Percentiles rank a stretch among this genome's conserved stretches.
phyloP scores from a whole-genome alignment of 2,888 invertebrate genomes.

The Neoitamus cyanurus region DNA sequence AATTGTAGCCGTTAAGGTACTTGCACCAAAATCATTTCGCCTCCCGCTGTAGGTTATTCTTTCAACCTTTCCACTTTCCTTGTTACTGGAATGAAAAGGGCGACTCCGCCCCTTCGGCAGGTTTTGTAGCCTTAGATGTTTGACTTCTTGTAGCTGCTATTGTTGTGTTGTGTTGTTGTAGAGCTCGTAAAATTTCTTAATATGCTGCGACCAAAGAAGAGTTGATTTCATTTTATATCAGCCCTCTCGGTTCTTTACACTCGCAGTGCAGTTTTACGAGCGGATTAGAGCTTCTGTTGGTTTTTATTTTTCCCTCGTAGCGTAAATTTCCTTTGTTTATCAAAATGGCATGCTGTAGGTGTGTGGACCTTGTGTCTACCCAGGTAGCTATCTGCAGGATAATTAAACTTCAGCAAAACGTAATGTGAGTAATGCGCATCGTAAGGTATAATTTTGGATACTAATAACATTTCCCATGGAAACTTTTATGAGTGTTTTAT shows the following conservation, averaged over 20 bases:
- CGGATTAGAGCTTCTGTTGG: neutral
- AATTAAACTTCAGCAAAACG: neutral
- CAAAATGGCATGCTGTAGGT: neutral
- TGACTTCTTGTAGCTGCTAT: constrained; percentile 6
- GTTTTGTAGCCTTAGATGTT: constrained; percentile 9
- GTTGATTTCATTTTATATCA: constrained; percentile 16
- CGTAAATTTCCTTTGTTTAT: neutral
- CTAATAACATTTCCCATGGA: neutral
- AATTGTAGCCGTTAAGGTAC: constrained; percentile 97
- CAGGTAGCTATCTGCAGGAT: neutral
- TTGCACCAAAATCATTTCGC: constrained; percentile 51
- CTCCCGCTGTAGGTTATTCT: constrained; percentile 45
- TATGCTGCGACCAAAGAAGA: neutral
- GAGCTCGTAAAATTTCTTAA: constrained; percentile 14
- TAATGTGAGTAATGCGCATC: neutral
- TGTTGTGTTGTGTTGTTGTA: neutral
- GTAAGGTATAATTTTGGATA: neutral
- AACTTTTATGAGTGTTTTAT: neutral
- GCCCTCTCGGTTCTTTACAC: neutral
- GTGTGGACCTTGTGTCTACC: neutral
- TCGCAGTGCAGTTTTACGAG: neutral
- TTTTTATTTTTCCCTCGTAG: neutral
- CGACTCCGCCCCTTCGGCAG: neutral
- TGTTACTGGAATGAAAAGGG: neutral
- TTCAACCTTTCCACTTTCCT: constrained; percentile 33